Base-by-base conservation (phyloP, 2,797 vertebrate species). In the Spinus pinus region DNA sequence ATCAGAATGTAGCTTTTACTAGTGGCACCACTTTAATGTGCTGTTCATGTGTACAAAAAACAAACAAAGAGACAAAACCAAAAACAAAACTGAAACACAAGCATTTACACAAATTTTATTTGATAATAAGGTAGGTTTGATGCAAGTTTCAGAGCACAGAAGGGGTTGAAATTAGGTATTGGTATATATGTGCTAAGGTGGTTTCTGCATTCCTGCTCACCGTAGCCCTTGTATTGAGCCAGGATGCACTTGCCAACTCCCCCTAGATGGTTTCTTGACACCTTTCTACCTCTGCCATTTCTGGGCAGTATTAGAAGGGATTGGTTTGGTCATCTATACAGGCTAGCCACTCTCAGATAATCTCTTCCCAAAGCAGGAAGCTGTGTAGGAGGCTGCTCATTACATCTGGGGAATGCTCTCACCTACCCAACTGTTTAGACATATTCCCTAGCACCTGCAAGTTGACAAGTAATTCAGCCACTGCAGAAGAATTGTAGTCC, bases 141-240 rank as follows among this genome's bases (percentile, higher is more conserved):
- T 46, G 27, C 24, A 64, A 54, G 12, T 72, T 90, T 72, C 77
- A 81, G 25, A 81, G 83, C 1, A 4, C 1, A 58, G 30, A 71
- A 67, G 4, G 4, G 7, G 4, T 23, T 47, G 13, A 57, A 69
- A 74, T 64, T 57, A 64, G 27, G 3, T n/a, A 61, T 14, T 18
- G 18, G 11, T 49, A 53, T 46, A 33, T 9, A 16, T 16, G 28
- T 24, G 42, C 16, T 31, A 16, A 65, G 64, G n/a, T 39, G 19
- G 9, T 77, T 77, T 56, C 33, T 42, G 20, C 18, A 31, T 46
- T 86, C 15, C 24, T 69, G 23, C 56, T 71, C 31, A 25, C 12
- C 0, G 0, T 14, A 49, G 24, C 13, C 41, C 6, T 47, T 75
- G 3, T 12, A 67, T 4, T 47, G 24, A 73, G 30, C 10, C 15